These are phyloP conservation scores for Drosophila pseudotakahashii DNA, from an alignment of 2,888 invertebrate species.

Conservation along the genomic window DNA sequence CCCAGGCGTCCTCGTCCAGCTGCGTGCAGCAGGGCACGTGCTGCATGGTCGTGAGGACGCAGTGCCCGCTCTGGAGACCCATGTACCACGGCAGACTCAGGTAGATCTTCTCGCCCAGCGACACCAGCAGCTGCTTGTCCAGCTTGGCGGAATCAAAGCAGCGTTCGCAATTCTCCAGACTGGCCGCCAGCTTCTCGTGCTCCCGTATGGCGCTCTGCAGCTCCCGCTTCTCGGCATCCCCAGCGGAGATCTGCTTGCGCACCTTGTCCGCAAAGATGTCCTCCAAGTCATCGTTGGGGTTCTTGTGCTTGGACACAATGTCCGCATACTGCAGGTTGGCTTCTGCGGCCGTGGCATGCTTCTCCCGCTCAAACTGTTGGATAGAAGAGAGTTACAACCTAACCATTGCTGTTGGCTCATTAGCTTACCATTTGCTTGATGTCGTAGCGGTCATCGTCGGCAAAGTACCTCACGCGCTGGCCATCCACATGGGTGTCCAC, in stretches of 20 bases:
- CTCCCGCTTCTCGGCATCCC: slow-evolving; percentile 87
- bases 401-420: neutral
- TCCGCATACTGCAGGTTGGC: slow-evolving; percentile 92
- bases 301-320: slow-evolving; percentile 88
- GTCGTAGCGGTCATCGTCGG: slow-evolving; percentile 94
- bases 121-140: slow-evolving; percentile 93
- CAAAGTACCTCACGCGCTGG: slow-evolving; percentile 92
- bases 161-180: slow-evolving; percentile 91
- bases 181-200: slow-evolving; percentile 88
- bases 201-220: slow-evolving; percentile 89
- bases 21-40: slow-evolving; percentile 92
- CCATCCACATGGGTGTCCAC: slow-evolving; percentile 90
- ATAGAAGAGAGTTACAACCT: no score
- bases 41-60: slow-evolving; percentile 92
- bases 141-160: slow-evolving; percentile 93
- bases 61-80: slow-evolving; percentile 94
- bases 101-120: slow-evolving; percentile 93
- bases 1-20: slow-evolving; percentile 97
- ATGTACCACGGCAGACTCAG: slow-evolving; percentile 91
- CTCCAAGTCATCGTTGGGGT: slow-evolving; percentile 90
- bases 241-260: slow-evolving; percentile 87
- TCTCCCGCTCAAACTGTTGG: slow-evolving; percentile 90
- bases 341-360: slow-evolving; percentile 91
- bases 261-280: slow-evolving; percentile 93
- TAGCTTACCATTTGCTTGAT: slow-evolving; percentile 91